phyloP scores from a whole-genome alignment of 2,797 vertebrate species.

The Borostomias antarcticus region DNA sequence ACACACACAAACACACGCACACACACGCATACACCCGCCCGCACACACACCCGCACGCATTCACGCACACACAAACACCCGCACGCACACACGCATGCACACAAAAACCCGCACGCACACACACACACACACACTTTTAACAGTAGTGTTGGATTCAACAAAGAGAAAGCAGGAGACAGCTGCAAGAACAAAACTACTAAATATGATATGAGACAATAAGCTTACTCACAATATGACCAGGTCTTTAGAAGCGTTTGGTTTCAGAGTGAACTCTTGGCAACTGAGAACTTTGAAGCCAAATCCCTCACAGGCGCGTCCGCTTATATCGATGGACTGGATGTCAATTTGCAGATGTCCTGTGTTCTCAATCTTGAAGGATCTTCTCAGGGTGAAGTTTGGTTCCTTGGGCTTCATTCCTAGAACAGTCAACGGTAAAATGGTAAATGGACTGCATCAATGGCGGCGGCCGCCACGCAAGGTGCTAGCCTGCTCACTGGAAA shows the following conservation, averaged over 20 bases:
- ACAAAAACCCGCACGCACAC: neutral
- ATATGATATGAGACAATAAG: neutral
- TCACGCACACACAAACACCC: neutral
- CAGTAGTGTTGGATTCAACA: neutral
- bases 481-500: no score
- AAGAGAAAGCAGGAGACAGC: neutral
- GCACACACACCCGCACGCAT: no score
- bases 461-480: no score
- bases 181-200: neutral
- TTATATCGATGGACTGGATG: slow-evolving; percentile 81
- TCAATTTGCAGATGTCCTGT: slow-evolving; percentile 81
- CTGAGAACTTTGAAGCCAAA: slow-evolving; percentile 87
- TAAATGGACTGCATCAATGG: no score
- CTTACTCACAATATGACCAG: slow-evolving; percentile 84
- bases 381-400: slow-evolving; percentile 85
- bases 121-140: neutral
- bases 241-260: slow-evolving; percentile 83
- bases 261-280: slow-evolving; percentile 84
- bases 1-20: neutral
- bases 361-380: slow-evolving; percentile 86
- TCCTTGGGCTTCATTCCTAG: slow-evolving; percentile 82
- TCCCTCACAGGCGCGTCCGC: slow-evolving; percentile 83
- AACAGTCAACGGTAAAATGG: no score
- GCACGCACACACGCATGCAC: no score
- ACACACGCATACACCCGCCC: neutral